Base-by-base conservation (phyloP, 2,888 invertebrate species). In the Scaptomyza reducta region DNA sequence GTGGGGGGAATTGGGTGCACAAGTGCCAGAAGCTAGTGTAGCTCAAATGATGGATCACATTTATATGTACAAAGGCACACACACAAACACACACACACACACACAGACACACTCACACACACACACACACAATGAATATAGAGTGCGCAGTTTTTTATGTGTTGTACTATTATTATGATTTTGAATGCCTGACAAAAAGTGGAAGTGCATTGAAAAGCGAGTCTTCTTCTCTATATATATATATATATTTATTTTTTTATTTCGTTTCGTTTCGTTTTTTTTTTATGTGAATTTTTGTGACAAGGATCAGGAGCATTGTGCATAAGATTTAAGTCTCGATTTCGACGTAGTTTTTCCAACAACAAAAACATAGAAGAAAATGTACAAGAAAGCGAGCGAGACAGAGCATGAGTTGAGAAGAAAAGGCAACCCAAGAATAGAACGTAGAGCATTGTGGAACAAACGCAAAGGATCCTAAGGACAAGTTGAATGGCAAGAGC, bases 151-250 rank as follows among this genome's bases (percentile, higher is more conserved):
- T 51, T 55, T 31, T 46, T 44, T 45, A 33, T 45, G 16, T 45
- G 16, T 22, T 6, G 16, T 47, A 11, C 18, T 33, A n/a, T 54
- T 63, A 46, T 51, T 60, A 51, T 40, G 40, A 16, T 70, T 61
- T 63, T 65, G 38, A 56, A 70, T 50, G 31, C 16, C 13, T 38
- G 47, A 78, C 70, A 77, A 82, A 85, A 77, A 87, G 71, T 84
- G 81, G 77, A 82, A 87, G 79, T 87, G 82, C 79, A 82, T 83
- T 80, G 75, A 80, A 77, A 79, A 79, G 71, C 70, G 67, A 85
- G 70, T 79, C 72, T 67, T 66, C 35, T 41, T 66, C 29, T 38
- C 16, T 45, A 40, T 35, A 59, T 44, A 3, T 4, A 45, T 25
- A 9, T 3, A 27, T 46, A 18, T 31, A 47, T 33, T 33, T n/a